These are phyloP conservation scores for Carassius carassius DNA, from an alignment of 2,113 vertebrate genomes.

Conservation along the genomic window DNA sequence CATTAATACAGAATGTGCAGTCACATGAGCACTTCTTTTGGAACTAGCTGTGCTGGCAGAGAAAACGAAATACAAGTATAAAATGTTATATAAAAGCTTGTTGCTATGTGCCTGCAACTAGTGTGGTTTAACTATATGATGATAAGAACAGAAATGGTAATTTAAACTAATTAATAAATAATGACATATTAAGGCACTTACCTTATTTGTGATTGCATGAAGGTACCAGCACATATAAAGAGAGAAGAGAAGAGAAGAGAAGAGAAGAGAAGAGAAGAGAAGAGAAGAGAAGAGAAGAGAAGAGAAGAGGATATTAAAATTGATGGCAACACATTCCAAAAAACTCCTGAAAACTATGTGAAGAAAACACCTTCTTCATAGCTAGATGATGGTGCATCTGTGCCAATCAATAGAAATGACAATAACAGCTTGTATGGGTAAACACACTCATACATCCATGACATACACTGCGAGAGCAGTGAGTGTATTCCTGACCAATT, in stretches of 20 bases:
- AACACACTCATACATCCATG: slow-evolving; percentile 22
- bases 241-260: neutral
- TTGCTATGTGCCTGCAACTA: neutral
- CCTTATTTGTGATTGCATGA: slow-evolving; percentile 50
- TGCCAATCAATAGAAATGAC: neutral
- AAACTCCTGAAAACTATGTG: neutral
- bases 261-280: too few species aligned
- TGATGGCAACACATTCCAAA: neutral
- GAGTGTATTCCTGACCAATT: neutral
- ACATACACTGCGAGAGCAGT: neutral
- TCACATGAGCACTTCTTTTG: neutral
- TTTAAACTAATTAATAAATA: neutral
- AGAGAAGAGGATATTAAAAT: neutral
- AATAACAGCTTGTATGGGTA: slow-evolving; percentile 5
- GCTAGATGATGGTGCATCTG: neutral
- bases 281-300: neutral
- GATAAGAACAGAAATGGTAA: neutral
- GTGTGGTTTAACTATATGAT: neutral
- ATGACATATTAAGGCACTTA: slow-evolving; percentile 54
- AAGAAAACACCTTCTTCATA: neutral
- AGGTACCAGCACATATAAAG: slow-evolving; percentile 38
- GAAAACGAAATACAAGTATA: neutral
- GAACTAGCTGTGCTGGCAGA: neutral
- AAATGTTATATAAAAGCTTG: neutral
- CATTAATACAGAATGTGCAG: neutral